Evolutionary conservation across 2,888 invertebrate species (phyloP).

Genomic region (Ectropis crepuscularia): DNA sequence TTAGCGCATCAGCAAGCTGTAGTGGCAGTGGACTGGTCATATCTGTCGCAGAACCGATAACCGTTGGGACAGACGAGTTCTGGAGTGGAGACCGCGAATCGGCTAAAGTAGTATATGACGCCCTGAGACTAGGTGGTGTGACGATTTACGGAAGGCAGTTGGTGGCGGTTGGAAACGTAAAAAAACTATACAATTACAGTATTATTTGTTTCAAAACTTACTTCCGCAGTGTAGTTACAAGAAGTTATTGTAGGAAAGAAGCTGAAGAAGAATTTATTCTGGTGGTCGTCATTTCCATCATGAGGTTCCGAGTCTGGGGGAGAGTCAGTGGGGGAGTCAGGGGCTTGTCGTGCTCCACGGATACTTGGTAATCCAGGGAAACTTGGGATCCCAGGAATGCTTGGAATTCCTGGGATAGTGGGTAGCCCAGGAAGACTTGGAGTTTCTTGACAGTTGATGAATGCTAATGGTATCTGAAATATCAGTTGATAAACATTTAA

Average conservation of each 20-base stretch:
- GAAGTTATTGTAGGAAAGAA: slow-evolving; percentile 30
- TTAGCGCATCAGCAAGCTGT: too few relatives aligned
- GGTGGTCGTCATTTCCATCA: slow-evolving; percentile 26
- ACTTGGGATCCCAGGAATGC: slow-evolving; percentile 2
- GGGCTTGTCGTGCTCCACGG: slow-evolving; percentile 1
- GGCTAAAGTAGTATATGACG: too few relatives aligned
- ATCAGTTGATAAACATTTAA: too few relatives aligned
- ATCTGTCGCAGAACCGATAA: too few relatives aligned
- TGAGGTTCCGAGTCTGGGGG: slow-evolving; percentile 3
- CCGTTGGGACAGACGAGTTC: too few relatives aligned
- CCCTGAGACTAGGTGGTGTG: too few relatives aligned
- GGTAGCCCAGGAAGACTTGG: background rate
- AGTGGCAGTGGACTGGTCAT: too few relatives aligned
- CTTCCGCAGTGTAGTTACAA: slow-evolving; percentile 43
- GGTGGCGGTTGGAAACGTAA: too few relatives aligned
- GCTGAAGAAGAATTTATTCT: slow-evolving; percentile 36
- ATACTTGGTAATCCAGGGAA: slow-evolving; percentile 4
- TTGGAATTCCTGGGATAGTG: background rate
- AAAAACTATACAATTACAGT: too few relatives aligned
- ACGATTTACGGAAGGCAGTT: too few relatives aligned
- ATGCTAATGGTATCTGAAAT: slow-evolving; percentile 18
- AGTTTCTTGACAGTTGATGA: slow-evolving; percentile 17
- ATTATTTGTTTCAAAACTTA: slow-evolving; percentile 25
- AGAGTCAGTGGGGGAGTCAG: background rate
- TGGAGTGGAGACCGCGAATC: too few relatives aligned